Evolutionary conservation across 2,113 vertebrate species (phyloP).

Genomic region (Calidris pygmaea): DNA sequence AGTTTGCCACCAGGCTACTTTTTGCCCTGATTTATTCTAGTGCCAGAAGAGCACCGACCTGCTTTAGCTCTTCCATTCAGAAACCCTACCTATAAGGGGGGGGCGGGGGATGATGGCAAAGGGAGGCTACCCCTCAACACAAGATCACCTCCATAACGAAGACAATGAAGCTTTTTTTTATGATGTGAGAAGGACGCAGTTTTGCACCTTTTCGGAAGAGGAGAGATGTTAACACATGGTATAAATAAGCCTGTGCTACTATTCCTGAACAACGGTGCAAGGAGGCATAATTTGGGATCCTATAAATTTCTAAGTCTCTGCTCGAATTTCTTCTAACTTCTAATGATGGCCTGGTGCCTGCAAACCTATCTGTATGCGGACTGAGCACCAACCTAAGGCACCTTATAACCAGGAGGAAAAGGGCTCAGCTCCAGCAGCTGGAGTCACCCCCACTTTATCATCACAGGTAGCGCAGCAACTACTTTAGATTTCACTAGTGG

Average conservation of each 20-base stretch:
- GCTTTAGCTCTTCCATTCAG: neutral
- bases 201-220: neutral
- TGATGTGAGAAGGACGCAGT: neutral
- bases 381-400: neutral
- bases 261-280: neutral
- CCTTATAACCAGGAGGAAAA: neutral
- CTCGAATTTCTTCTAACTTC: neutral
- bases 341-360: neutral
- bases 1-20: neutral
- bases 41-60: neutral
- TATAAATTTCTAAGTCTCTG: neutral
- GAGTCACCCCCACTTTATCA: neutral
- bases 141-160: neutral
- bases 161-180: neutral
- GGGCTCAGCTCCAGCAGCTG: neutral
- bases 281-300: neutral
- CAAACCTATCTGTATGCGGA: neutral
- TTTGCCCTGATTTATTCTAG: neutral
- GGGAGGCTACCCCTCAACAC: neutral
- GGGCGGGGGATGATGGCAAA: neutral
- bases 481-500: neutral
- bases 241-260: neutral
- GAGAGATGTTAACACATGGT: neutral
- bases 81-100: accelerated
- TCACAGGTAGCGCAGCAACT: neutral